Percentiles rank a stretch among this genome's conserved stretches.
Evolutionary conservation across 2,797 vertebrate genomes (phyloP).

Genomic region (Crocodylus rhombifer): DNA sequence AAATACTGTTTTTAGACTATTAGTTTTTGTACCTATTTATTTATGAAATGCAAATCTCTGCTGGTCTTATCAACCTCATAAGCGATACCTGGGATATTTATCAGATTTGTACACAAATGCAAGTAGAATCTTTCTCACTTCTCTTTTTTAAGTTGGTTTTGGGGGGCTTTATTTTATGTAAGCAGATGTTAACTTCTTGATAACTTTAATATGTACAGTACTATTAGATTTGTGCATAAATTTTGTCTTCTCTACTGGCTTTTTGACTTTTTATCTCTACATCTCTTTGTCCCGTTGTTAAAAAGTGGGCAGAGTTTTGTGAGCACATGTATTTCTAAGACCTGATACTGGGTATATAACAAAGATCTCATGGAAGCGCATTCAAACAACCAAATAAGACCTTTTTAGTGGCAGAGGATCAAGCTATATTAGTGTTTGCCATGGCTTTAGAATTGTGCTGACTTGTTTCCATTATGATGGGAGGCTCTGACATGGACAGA

Average conservation of each 20-base stretch:
- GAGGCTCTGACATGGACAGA: slow-evolving; percentile 40
- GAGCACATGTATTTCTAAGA: neutral
- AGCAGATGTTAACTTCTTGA: neutral
- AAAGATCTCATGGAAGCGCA: slow-evolving; percentile 6
- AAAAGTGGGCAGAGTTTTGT: neutral
- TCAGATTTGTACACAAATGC: neutral
- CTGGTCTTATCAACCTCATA: neutral
- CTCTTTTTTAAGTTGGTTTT: neutral
- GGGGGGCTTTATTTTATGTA: neutral
- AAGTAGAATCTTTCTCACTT: neutral
- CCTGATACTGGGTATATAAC: neutral
- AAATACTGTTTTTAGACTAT: neutral
- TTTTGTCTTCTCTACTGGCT: neutral
- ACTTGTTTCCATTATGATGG: slow-evolving; percentile 59
- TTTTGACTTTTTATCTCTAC: neutral
- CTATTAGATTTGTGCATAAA: neutral
- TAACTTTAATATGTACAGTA: neutral
- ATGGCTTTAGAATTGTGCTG: slow-evolving; percentile 41
- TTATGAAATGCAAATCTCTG: neutral
- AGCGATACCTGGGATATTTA: neutral
- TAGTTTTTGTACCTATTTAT: neutral
- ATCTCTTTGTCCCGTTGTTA: neutral
- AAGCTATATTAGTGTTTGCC: slow-evolving; percentile 39
- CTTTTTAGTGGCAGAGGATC: neutral
- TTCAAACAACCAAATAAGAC: slow-evolving; percentile 16